Evolutionary conservation across 2,797 vertebrate species (phyloP).

Genomic region (Takifugu ocellatus): DNA sequence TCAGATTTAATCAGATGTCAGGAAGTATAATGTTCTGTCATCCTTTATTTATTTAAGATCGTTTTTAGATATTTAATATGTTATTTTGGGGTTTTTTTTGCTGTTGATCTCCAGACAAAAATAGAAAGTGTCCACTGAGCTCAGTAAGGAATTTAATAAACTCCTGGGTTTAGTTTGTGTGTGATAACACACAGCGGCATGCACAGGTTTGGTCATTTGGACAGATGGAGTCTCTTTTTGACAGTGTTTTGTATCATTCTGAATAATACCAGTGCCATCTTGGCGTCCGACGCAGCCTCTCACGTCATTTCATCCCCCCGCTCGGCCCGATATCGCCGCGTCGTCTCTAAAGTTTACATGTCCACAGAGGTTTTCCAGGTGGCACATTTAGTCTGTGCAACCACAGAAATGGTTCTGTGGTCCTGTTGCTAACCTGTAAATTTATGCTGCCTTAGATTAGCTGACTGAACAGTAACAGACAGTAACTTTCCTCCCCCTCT

Average conservation of each 20-base stretch:
- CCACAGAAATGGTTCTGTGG: conserved; percentile 45
- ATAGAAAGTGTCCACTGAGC: conserved; percentile 19
- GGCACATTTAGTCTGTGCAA: conserved; percentile 48
- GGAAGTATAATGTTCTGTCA: conserved; percentile 36
- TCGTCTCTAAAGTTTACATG: conserved; percentile 53
- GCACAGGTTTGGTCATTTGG: conserved; percentile 8
- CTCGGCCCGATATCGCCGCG: conserved; percentile 52
- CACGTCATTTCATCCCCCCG: conserved; percentile 70
- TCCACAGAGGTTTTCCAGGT: conserved; percentile 53
- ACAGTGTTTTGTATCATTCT: too few relatives aligned
- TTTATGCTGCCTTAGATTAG: conserved; percentile 39
- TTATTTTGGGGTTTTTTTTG: conserved; percentile 1
- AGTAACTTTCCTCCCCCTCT: conserved; percentile 34
- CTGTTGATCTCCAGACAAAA: conserved; percentile 28
- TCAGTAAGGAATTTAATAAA: conserved; percentile 29
- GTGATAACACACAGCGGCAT: conserved; percentile 24
- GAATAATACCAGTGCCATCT: background rate
- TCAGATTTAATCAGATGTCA: conserved; percentile 34
- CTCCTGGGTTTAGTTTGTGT: conserved; percentile 57
- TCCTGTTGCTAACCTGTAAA: conserved; percentile 40
- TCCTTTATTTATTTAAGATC: conserved; percentile 1
- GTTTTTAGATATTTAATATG: conserved; percentile 11
- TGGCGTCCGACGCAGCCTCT: conserved; percentile 49
- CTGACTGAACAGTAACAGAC: conserved; percentile 45
- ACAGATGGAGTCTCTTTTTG: background rate